phyloP scores from a whole-genome alignment of 2,888 invertebrate species.

The Macroteleia sp. region DNA sequence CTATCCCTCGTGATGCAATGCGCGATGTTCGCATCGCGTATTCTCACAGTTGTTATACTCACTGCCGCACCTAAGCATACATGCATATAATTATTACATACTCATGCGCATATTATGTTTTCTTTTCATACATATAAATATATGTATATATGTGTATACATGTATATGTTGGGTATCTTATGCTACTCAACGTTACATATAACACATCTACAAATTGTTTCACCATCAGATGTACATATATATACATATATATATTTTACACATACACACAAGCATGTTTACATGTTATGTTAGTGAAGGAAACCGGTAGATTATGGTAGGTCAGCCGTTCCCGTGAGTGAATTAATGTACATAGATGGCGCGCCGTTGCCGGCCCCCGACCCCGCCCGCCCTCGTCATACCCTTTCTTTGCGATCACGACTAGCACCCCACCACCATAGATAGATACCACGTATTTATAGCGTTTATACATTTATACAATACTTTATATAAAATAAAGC shows the following conservation, averaged over 20 bases:
- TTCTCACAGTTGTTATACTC: constrained; percentile 82
- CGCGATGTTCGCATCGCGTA: constrained; percentile 58
- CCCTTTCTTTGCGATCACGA: constrained; percentile 84
- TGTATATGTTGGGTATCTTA: constrained; percentile 72
- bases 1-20: constrained; percentile 65
- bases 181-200: constrained; percentile 65
- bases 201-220: constrained; percentile 63
- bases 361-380: constrained; percentile 83
- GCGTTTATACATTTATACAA: constrained; percentile 84
- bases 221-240: constrained; percentile 66
- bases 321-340: constrained; percentile 83
- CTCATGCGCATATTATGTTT: constrained; percentile 78
- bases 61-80: constrained; percentile 82
- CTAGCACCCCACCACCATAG: constrained; percentile 84
- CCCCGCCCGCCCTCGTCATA: constrained; percentile 83
- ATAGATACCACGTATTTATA: constrained; percentile 84
- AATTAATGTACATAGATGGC: constrained; percentile 84
- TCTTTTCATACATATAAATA: constrained; percentile 71
- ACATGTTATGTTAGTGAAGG: constrained; percentile 82
- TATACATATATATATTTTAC: constrained; percentile 71
- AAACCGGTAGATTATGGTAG: constrained; percentile 84
- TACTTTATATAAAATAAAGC: constrained; percentile 84
- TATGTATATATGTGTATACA: constrained; percentile 65
- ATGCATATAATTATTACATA: constrained; percentile 81
- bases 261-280: constrained; percentile 76